These are phyloP conservation scores for Scaptomyza caliginosa DNA, from an alignment of 2,888 invertebrate species.

Conservation along the genomic window DNA sequence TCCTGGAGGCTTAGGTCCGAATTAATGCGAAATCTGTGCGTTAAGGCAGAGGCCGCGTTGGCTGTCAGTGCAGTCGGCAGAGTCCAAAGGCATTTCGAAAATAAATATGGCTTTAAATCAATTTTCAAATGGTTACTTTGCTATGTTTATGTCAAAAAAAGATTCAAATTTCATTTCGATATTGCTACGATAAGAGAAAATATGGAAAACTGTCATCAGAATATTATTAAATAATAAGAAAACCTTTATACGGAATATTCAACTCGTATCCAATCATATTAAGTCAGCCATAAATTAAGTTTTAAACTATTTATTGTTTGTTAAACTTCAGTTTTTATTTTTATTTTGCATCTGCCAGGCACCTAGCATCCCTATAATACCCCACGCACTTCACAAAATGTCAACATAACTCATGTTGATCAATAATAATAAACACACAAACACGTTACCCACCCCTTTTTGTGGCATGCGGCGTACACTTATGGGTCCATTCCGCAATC, in stretches of 20 bases:
- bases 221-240: too few relatives aligned
- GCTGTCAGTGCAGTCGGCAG: constrained; percentile 43
- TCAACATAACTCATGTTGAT: constrained; percentile 46
- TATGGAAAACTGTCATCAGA: too few relatives aligned
- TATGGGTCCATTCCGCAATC: constrained; percentile 50
- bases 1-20: constrained; percentile 62
- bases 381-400: constrained; percentile 38
- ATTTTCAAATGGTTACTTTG: constrained; percentile 1
- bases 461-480: constrained; percentile 46
- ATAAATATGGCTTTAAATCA: constrained; percentile 1
- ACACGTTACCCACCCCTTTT: constrained; percentile 50
- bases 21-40: constrained; percentile 53
- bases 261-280: too few relatives aligned
- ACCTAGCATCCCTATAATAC: constrained; percentile 7
- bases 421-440: constrained; percentile 20
- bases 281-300: too few relatives aligned
- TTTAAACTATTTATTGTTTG: too few relatives aligned
- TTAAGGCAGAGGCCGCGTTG: constrained; percentile 45
- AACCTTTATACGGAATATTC: too few relatives aligned
- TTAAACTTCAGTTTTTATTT: background rate
- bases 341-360: constrained; percentile 20
- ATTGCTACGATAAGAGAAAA: background rate
- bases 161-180: background rate
- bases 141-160: background rate
- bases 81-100: constrained; percentile 15